These are phyloP conservation scores for Anastrepha obliqua DNA, from an alignment of 1,140 invertebrate genomes.

Conservation along the genomic window DNA sequence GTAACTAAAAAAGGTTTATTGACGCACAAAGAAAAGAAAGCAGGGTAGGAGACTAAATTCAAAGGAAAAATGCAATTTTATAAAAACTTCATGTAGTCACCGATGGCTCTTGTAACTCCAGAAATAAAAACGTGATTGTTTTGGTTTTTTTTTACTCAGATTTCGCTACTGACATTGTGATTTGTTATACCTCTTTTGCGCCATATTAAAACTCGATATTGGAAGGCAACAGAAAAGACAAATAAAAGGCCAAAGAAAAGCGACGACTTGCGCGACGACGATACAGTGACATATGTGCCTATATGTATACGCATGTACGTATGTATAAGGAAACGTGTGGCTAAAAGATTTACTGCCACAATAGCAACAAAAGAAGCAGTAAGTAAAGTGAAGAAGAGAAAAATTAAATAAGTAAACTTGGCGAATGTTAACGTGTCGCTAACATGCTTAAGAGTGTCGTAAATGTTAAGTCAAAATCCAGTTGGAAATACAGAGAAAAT, in stretches of 20 bases:
- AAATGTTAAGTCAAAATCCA: conserved; percentile 46
- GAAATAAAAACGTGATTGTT: conserved; percentile 7
- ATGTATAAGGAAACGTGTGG: not conserved
- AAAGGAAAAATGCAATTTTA: not conserved
- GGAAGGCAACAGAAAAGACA: not conserved
- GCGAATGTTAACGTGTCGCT: conserved; percentile 28
- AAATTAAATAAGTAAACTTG: not conserved
- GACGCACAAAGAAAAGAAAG: not conserved
- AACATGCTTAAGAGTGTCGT: conserved; percentile 37
- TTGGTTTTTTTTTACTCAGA: not conserved
- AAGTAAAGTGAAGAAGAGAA: not conserved
- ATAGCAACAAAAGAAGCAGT: conserved; percentile 12
- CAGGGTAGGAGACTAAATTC: too few species aligned
- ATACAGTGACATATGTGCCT: not conserved
- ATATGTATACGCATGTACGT: not conserved
- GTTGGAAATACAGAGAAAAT: too few species aligned
- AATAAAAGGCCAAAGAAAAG: conserved; percentile 5
- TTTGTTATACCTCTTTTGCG: not conserved
- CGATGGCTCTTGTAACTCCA: not conserved
- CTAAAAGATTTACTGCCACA: conserved; percentile 6
- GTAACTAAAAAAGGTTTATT: not conserved
- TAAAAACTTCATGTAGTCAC: not conserved
- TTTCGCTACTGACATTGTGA: not conserved
- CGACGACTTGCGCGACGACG: not conserved
- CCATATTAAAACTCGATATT: not conserved